These are phyloP conservation scores for Aurelia aurita complex sp. Pacific DNA, from an alignment of 30 jellyfish, hydroid and myxozoan species.

Conservation along the genomic window DNA sequence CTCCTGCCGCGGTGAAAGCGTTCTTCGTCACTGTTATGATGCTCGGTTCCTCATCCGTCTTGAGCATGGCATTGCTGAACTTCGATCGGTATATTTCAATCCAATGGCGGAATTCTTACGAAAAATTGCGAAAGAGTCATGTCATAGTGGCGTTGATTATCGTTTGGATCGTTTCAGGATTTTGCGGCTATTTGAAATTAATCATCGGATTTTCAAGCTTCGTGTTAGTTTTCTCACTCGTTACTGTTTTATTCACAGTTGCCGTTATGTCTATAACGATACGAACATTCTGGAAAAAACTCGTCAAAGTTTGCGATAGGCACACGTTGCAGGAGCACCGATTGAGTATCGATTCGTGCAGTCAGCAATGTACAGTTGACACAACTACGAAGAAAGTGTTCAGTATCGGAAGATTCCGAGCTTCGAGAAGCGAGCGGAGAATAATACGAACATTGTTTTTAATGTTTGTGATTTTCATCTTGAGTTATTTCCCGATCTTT, in stretches of 20 bases:
- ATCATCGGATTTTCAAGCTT: conserved; percentile 34
- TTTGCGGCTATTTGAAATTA: conserved; percentile 21
- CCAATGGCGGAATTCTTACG: conserved; percentile 34
- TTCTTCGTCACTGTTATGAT: conserved; percentile 25
- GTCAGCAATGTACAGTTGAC: conserved; percentile 52
- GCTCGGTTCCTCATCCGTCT: conserved; percentile 61
- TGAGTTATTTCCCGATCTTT: conserved; percentile 63
- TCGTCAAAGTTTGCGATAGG: conserved; percentile 28
- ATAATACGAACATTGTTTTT: conserved; percentile 58
- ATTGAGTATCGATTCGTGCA: conserved; percentile 56
- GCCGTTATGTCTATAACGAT: conserved; percentile 62
- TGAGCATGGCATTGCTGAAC: conserved; percentile 72
- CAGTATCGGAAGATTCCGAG: conserved; percentile 67
- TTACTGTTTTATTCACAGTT: conserved; percentile 50
- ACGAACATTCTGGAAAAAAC: conserved; percentile 70
- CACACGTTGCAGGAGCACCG: conserved; percentile 42
- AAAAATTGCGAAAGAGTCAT: conserved; percentile 13
- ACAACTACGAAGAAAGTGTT: conserved; percentile 49
- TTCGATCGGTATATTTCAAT: conserved; percentile 64
- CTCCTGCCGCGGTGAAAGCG: background rate
- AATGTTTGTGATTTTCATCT: conserved; percentile 59
- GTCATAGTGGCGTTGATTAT: background rate
- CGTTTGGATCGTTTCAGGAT: conserved; percentile 44
- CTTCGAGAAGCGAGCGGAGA: conserved; percentile 65
- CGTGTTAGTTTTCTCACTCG: conserved; percentile 45